Base-by-base conservation (phyloP, 2,888 invertebrate genomes). In the Xanthia icteritia region DNA sequence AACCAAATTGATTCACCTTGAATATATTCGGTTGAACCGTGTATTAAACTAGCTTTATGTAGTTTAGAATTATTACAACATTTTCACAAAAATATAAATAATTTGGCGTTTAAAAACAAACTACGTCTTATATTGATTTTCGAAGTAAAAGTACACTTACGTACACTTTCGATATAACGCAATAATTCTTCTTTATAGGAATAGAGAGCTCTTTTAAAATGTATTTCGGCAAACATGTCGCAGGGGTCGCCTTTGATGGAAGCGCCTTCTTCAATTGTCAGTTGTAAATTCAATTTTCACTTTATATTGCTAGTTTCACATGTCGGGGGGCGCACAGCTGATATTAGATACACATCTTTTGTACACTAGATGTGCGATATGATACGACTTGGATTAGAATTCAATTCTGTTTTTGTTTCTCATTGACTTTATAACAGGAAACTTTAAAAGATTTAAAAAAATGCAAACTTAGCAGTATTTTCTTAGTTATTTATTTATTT, bases 231-330 rank as follows among this genome's bases (percentile, higher is more conserved):
- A 94, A 94, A 95, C 92, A 94, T 95, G 92, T 93, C 91, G 93
- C 82, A 91, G 92, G 94, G 96, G 94, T 94, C 92, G 94, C 92
- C 92, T 95, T 96, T 96, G 96, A 96, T 95, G 94, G 95, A 93
- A 94, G 93, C 94, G 94, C 94, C 93, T 94, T 94, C 93, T 93
- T 91, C 95, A 94, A 95, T 96, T 95, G 96, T 96, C 95, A 96
- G 94, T 92, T 95, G 93, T 94, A 95, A 97, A 97, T 96, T 94
- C 95, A 96, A 97, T 97, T 97, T 96, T 94, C 94, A 94, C 94
- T 95, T 94, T 95, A 96, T 95, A 96, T 95, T 94, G 94, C 89
- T 92, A 94, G 94, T 93, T 95, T 94, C 93, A 92, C 89, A 91
- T 93, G 88, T 91, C 92, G 92, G 90, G 90, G 94, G 94, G 94